Evolutionary conservation across 2,888 invertebrate genomes (phyloP).

Genomic region (Cylloceria caligata): DNA sequence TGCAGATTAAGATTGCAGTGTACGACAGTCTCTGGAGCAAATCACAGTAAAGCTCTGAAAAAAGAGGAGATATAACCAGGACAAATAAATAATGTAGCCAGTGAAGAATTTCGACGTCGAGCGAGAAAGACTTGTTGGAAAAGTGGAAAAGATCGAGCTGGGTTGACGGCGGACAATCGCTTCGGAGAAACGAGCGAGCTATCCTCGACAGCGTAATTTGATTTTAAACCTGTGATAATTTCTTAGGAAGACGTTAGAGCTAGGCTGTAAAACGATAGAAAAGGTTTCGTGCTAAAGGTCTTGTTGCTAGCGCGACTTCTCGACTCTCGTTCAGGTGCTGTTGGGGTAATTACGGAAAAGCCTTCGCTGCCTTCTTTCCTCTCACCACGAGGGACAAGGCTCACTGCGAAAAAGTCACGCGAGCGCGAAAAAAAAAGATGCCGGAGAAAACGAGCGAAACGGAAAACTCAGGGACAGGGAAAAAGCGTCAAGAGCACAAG

Average conservation of each 20-base stretch:
- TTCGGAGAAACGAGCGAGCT: slow-evolving; percentile 34
- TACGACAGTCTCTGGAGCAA: background rate
- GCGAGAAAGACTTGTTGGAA: background rate
- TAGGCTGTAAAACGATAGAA: slow-evolving; percentile 47
- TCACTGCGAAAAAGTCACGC: slow-evolving; percentile 1
- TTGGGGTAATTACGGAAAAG: slow-evolving; percentile 63
- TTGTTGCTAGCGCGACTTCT: slow-evolving; percentile 40
- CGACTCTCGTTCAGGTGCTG: slow-evolving; percentile 35
- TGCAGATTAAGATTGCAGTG: slow-evolving; percentile 36
- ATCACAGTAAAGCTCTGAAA: slow-evolving; percentile 17
- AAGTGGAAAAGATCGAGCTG: slow-evolving; percentile 17
- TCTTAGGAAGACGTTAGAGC: slow-evolving; percentile 65
- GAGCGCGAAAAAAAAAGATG: background rate
- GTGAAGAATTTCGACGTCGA: slow-evolving; percentile 5
- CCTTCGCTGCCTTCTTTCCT: slow-evolving; percentile 41
- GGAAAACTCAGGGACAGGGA: slow-evolving; percentile 1
- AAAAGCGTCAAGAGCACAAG: slow-evolving; percentile 14
- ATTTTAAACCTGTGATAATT: slow-evolving; percentile 66
- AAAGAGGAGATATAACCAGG: background rate
- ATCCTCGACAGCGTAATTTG: slow-evolving; percentile 53
- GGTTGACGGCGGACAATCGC: slow-evolving; percentile 43
- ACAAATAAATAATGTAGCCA: slow-evolving; percentile 40
- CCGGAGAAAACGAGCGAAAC: slow-evolving; percentile 7
- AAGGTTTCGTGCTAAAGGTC: slow-evolving; percentile 34
- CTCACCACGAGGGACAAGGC: slow-evolving; percentile 1